Evolutionary conservation across 2,113 vertebrate genomes (phyloP).

Genomic region (Ascaphus truei): DNA sequence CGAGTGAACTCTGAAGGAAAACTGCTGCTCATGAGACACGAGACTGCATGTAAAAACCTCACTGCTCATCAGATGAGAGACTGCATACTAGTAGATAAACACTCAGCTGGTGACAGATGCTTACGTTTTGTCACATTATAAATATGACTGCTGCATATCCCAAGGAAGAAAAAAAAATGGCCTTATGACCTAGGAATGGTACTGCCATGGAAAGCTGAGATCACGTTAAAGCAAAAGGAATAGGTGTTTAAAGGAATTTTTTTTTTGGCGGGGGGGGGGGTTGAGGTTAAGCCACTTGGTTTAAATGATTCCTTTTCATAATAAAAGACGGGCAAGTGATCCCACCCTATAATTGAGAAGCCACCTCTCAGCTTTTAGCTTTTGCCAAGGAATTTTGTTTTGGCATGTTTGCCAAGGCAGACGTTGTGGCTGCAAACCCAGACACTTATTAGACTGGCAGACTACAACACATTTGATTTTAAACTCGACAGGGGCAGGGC

Average conservation of each 20-base stretch:
- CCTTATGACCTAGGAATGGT: not conserved
- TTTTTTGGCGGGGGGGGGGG: no score
- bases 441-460: not conserved
- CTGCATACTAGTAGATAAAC: conserved; percentile 26
- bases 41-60: not conserved
- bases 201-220: conserved; percentile 15
- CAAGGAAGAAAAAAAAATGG: not conserved
- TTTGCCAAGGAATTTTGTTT: not conserved
- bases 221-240: conserved; percentile 2
- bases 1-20: not conserved
- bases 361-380: not conserved
- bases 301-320: not conserved
- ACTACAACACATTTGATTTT: not conserved
- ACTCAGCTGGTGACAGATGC: conserved; percentile 27
- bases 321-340: not conserved
- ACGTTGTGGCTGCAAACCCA: not conserved
- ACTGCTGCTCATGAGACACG: not conserved
- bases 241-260: conserved; percentile 17
- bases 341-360: not conserved
- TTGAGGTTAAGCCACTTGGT: not conserved
- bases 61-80: not conserved
- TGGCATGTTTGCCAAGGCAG: not conserved
- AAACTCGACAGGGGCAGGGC: not conserved
- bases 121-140: conserved; percentile 26
- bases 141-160: conserved; percentile 20